Conservation (phyloP, 2,888 invertebrate genomes). For the Drosophila koepferae region DNA sequence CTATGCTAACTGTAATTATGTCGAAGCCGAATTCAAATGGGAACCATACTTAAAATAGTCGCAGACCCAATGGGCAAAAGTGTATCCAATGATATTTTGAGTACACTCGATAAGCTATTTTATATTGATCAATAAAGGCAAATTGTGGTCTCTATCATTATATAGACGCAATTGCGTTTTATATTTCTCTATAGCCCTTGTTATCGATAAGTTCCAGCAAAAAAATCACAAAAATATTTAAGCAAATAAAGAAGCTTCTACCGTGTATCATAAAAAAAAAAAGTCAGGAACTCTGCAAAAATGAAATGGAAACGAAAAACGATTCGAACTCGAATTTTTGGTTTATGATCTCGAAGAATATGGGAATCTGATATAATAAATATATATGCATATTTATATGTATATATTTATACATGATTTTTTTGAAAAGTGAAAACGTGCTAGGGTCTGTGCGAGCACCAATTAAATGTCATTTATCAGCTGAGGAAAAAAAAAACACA, state of each 20-base stretch:
- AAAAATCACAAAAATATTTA: slow-evolving; percentile 62
- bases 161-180: slow-evolving; percentile 39
- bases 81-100: slow-evolving; percentile 20
- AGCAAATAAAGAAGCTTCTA: slow-evolving; percentile 69
- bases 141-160: slow-evolving; percentile 29
- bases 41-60: slow-evolving; percentile 20
- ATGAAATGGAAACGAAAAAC: slow-evolving; percentile 8
- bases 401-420: neutral
- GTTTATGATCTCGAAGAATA: slow-evolving; percentile 34
- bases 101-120: slow-evolving; percentile 24
- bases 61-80: neutral
- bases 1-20: slow-evolving; percentile 6
- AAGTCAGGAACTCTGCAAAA: slow-evolving; percentile 10
- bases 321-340: slow-evolving; percentile 13
- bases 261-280: slow-evolving; percentile 46
- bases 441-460: slow-evolving; percentile 52
- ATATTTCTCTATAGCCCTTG: slow-evolving; percentile 18
- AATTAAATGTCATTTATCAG: slow-evolving; percentile 82
- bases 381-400: neutral
- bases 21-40: slow-evolving; percentile 4
- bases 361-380: slow-evolving; percentile 11
- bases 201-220: slow-evolving; percentile 44
- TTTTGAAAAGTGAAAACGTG: slow-evolving; percentile 64
- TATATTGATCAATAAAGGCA: slow-evolving; percentile 27
- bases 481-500: slow-evolving; percentile 16